A percentile compares a stretch with the other conserved stretches of the same genome.
These are phyloP conservation scores for Ericerus pela DNA, from an alignment of 1,140 invertebrate species.

Conservation along the genomic window DNA sequence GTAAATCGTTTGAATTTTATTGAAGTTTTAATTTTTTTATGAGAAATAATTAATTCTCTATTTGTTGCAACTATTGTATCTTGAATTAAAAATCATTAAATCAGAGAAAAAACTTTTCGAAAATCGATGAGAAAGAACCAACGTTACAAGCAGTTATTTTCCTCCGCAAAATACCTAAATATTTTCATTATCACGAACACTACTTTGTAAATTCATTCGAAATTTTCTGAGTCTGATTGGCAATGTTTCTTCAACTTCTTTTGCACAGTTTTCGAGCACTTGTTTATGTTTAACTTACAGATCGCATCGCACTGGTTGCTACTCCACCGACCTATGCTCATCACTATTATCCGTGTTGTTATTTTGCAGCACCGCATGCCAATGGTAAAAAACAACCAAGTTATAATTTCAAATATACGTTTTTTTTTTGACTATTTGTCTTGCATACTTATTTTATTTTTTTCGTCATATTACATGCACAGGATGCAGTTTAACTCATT, in stretches of 20 bases:
- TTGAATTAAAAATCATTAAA: too few species aligned
- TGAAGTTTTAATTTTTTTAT: too few species aligned
- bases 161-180: too few species aligned
- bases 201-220: background rate
- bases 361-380: constrained; percentile 19
- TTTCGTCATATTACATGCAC: constrained; percentile 1
- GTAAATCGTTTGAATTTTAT: too few species aligned
- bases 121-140: too few species aligned
- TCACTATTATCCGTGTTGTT: constrained; percentile 27
- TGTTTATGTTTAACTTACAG: constrained; percentile 21
- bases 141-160: too few species aligned
- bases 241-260: background rate
- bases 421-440: too few species aligned
- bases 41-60: too few species aligned
- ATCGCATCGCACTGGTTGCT: constrained; percentile 28
- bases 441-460: background rate
- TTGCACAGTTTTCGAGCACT: background rate
- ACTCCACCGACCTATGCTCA: constrained; percentile 27
- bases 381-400: background rate
- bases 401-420: too few species aligned
- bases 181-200: too few species aligned
- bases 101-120: too few species aligned
- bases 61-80: too few species aligned
- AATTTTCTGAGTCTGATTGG: background rate
- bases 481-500: background rate